These are phyloP conservation scores for Chiroxiphia lanceolata DNA, from an alignment of 2,797 vertebrate genomes.

Conservation along the genomic window DNA sequence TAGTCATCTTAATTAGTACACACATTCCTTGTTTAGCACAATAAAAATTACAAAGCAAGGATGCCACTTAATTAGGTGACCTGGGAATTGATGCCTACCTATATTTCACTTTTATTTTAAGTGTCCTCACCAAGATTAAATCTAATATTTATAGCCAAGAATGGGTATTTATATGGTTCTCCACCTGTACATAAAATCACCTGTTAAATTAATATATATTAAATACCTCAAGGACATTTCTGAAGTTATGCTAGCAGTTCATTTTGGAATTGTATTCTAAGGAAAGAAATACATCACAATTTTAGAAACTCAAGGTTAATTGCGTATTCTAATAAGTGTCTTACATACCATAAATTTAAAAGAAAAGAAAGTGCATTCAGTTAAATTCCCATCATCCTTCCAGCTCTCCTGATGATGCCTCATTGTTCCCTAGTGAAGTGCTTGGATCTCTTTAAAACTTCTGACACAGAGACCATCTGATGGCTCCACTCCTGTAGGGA, in stretches of 20 bases:
- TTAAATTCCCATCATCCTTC: background rate
- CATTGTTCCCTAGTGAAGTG: background rate
- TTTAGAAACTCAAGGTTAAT: constrained; percentile 66
- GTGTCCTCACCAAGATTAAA: constrained; percentile 55
- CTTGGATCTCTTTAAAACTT: background rate
- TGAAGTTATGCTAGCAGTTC: constrained; percentile 38
- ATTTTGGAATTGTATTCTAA: constrained; percentile 27
- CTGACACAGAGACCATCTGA: background rate
- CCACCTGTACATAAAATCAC: constrained; percentile 48
- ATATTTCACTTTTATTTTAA: constrained; percentile 63
- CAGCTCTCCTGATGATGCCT: background rate
- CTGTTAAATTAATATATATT: constrained; percentile 58
- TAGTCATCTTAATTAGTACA: constrained; percentile 64
- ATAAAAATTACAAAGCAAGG: constrained; percentile 66
- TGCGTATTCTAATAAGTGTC: constrained; percentile 42
- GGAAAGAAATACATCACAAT: constrained; percentile 47
- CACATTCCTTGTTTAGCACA: constrained; percentile 60
- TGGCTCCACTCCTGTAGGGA: background rate
- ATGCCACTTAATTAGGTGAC: constrained; percentile 68
- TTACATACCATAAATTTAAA: constrained; percentile 35
- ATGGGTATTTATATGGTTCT: constrained; percentile 35
- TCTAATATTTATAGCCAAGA: constrained; percentile 57
- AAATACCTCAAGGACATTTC: constrained; percentile 58
- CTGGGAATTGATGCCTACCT: constrained; percentile 59
- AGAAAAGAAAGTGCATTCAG: background rate